Conservation (phyloP, 2,113 vertebrate genomes). For the Gadus chalcogrammus region DNA sequence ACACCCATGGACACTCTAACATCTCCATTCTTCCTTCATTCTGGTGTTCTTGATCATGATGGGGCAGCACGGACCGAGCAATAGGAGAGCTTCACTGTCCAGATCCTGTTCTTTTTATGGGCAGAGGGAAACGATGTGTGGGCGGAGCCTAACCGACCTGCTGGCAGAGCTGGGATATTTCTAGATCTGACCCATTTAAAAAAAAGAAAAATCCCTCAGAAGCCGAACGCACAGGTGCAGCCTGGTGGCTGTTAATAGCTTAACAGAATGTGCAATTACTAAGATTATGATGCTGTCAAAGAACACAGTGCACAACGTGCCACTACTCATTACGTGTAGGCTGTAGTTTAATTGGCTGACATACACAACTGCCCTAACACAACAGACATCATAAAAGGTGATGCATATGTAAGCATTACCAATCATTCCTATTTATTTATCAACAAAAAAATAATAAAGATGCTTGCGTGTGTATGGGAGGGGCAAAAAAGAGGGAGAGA, state of each 20-base stretch:
- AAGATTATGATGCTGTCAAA: conserved; percentile 34
- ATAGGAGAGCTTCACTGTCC: conserved; percentile 10
- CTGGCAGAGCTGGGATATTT: conserved; percentile 61
- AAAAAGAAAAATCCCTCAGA: conserved; percentile 22
- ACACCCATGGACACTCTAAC: no score
- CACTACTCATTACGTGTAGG: conserved; percentile 27
- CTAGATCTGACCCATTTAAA: conserved; percentile 68
- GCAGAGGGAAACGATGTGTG: conserved; percentile 23
- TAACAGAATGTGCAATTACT: conserved; percentile 28
- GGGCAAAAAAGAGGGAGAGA: neutral
- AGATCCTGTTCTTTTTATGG: conserved; percentile 22
- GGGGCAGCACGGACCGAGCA: neutral
- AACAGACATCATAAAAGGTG: no score
- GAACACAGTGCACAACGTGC: conserved; percentile 28
- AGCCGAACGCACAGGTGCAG: conserved; percentile 57
- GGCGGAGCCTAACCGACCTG: conserved; percentile 31
- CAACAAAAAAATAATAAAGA: neutral
- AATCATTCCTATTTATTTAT: neutral
- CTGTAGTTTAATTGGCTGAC: conserved; percentile 22
- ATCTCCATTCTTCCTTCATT: no score
- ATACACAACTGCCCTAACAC: neutral
- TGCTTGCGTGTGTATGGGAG: neutral
- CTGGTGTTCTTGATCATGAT: neutral
- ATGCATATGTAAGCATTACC: no score
- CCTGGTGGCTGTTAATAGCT: conserved; percentile 32